Percentiles rank a stretch among this genome's conserved stretches.
phyloP scores from a whole-genome alignment of 1,140 invertebrate species.

The Leptopilina boulardi region DNA sequence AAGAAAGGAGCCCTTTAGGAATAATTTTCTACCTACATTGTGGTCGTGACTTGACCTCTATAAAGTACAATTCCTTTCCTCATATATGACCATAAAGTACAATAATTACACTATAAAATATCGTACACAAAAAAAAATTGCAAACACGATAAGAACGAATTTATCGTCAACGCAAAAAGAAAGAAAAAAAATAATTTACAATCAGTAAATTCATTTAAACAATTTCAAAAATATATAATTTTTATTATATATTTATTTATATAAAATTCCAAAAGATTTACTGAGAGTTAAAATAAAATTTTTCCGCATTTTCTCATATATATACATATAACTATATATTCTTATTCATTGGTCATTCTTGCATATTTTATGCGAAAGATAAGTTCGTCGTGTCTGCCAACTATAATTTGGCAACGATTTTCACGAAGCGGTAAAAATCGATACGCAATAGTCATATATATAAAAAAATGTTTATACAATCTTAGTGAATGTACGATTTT shows the following conservation, averaged over 20 bases:
- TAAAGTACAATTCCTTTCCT: slow-evolving; percentile 1
- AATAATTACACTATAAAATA: slow-evolving; percentile 6
- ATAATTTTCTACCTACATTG: background rate
- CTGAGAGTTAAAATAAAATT: background rate
- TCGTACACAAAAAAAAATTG: background rate
- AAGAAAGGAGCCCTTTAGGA: background rate
- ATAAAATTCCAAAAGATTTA: no score
- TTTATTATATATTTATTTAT: no score
- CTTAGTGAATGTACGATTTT: background rate
- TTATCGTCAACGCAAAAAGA: background rate
- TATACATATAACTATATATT: background rate
- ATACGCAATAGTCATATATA: slow-evolving; percentile 1
- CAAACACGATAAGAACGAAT: background rate
- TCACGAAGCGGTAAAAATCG: background rate
- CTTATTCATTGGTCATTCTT: slow-evolving; percentile 26
- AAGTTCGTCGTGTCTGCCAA: background rate
- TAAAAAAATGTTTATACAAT: background rate
- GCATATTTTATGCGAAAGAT: slow-evolving; percentile 11
- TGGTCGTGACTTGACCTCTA: background rate
- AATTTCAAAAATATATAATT: no score
- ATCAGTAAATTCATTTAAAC: no score
- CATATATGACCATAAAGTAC: background rate
- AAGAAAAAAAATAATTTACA: no score
- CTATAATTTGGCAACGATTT: slow-evolving; percentile 22
- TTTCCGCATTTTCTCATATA: slow-evolving; percentile 1